These are phyloP conservation scores for Struthio camelus DNA, from an alignment of 2,113 vertebrate genomes.

Conservation along the genomic window DNA sequence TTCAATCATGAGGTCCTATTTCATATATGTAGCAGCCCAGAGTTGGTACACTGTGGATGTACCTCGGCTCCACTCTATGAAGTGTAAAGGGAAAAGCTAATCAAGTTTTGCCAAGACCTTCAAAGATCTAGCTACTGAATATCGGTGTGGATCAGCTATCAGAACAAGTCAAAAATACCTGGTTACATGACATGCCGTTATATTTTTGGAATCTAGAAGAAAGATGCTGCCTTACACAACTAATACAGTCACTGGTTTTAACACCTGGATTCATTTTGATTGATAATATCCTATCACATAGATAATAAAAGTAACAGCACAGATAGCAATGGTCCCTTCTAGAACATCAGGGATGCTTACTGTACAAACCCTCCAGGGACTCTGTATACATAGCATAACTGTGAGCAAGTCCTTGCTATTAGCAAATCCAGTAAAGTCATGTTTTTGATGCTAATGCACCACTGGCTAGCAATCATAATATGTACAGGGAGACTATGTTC, in stretches of 20 bases:
- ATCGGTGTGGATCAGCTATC: neutral
- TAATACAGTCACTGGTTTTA: neutral
- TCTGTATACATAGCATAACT: fast-evolving
- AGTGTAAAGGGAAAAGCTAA: neutral
- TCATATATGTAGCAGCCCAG: fast-evolving
- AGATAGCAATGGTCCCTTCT: neutral
- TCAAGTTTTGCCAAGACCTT: neutral
- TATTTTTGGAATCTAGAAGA: neutral
- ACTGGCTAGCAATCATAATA: neutral
- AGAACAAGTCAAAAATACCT: neutral
- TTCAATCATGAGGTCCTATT: neutral
- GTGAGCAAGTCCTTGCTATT: neutral
- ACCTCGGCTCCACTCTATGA: neutral
- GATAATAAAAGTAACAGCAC: neutral
- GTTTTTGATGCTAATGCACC: neutral
- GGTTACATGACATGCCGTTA: neutral
- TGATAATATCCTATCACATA: neutral
- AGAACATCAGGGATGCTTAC: fast-evolving
- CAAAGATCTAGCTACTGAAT: neutral
- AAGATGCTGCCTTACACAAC: neutral
- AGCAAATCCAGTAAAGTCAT: neutral
- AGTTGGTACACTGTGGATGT: neutral
- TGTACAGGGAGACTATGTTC: neutral
- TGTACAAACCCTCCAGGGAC: neutral
- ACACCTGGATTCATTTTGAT: neutral